Percentiles rank a stretch among this genome's conserved stretches.
These are phyloP conservation scores for Bucorvus abyssinicus DNA, from an alignment of 2,797 vertebrate species.

Conservation along the genomic window DNA sequence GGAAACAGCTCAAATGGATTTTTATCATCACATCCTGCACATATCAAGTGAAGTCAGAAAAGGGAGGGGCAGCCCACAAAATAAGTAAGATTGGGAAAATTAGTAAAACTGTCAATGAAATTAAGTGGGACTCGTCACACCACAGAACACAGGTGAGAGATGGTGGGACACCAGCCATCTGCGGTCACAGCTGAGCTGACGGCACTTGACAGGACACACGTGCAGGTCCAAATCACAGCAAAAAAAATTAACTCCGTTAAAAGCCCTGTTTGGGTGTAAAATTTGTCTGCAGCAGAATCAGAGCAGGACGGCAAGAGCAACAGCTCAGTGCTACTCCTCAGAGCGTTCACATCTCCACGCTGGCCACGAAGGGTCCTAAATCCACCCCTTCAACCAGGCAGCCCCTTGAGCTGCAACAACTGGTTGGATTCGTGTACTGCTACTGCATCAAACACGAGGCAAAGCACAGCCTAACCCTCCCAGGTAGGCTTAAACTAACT, in stretches of 20 bases:
- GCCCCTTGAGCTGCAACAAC: neutral
- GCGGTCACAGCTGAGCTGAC: neutral
- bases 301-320: neutral
- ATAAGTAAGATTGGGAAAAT: neutral
- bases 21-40: neutral
- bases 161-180: accelerated
- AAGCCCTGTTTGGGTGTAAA: neutral
- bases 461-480: neutral
- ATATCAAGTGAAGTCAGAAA: neutral
- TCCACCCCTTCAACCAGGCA: neutral
- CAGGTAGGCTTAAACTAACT: neutral
- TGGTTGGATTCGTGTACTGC: accelerated
- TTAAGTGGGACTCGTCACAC: accelerated
- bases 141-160: neutral
- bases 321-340: neutral
- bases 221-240: neutral
- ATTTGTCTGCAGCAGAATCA: neutral
- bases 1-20: neutral
- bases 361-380: neutral
- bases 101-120: neutral
- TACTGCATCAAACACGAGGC: neutral
- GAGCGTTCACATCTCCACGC: accelerated
- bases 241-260: neutral
- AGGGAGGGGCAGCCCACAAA: neutral
- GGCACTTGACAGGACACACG: accelerated